These are phyloP conservation scores for Anabas testudineus DNA, from an alignment of 2,797 vertebrate species.

Conservation along the genomic window DNA sequence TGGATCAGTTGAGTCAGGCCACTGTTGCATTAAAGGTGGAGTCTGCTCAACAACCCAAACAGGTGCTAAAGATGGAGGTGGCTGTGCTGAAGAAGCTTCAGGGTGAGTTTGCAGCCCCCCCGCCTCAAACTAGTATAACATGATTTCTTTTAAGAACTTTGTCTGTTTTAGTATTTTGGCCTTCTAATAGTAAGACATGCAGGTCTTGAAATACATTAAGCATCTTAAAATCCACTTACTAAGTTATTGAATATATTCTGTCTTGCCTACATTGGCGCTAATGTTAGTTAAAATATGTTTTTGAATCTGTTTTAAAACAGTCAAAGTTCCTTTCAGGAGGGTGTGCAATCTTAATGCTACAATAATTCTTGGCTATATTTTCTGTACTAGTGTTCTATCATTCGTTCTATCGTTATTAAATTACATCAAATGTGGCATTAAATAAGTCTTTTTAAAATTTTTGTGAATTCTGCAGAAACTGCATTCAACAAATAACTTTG, in stretches of 20 bases:
- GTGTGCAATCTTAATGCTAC: not conserved
- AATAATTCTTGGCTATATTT: no score
- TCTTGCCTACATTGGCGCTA: not conserved
- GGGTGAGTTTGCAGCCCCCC: constrained; percentile 81
- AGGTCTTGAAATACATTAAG: not conserved
- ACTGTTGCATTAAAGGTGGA: constrained; percentile 97
- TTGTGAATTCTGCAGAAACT: not conserved
- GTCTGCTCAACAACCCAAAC: constrained; percentile 97
- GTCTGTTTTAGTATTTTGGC: not conserved
- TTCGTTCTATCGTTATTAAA: not conserved
- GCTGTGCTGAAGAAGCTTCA: constrained; percentile 98
- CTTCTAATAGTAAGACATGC: not conserved
- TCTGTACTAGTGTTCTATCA: not conserved
- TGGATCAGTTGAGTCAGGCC: constrained; percentile 94
- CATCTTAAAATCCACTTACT: not conserved
- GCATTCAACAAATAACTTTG: not conserved
- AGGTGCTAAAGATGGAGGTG: constrained; percentile 99
- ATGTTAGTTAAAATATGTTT: not conserved
- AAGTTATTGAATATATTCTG: not conserved
- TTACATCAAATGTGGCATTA: not conserved
- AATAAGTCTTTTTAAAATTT: not conserved
- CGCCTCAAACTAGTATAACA: not conserved
- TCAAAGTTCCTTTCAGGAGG: not conserved
- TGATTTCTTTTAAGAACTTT: not conserved
- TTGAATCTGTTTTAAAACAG: not conserved